These are phyloP conservation scores for Podarcis raffonei DNA, from an alignment of 2,113 vertebrate species.

Conservation along the genomic window DNA sequence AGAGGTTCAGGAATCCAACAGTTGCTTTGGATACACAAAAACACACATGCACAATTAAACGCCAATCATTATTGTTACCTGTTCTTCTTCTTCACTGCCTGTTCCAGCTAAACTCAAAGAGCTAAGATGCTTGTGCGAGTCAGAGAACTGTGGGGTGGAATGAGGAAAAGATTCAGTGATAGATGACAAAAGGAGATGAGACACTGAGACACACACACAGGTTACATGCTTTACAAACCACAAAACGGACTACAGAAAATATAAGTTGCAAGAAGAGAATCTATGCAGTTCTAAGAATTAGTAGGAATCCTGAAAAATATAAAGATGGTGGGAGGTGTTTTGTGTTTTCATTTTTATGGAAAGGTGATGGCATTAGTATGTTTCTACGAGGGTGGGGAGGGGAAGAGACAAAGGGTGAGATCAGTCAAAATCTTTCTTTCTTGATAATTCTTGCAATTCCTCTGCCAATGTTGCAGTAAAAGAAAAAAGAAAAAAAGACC, in stretches of 20 bases:
- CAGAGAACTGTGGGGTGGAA: slow-evolving; percentile 69
- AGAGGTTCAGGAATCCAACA: not conserved
- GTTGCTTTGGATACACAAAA: not conserved
- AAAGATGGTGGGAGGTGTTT: not conserved
- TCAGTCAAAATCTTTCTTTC: slow-evolving; percentile 5
- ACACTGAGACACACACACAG: not conserved
- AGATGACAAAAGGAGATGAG: slow-evolving; percentile 44
- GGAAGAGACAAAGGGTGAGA: not conserved
- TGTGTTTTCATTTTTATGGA: not conserved
- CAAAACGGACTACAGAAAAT: slow-evolving; percentile 36
- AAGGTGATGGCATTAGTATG: slow-evolving; percentile 20
- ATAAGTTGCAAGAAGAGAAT: not conserved
- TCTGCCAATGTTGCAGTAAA: not conserved
- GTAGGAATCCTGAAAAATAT: slow-evolving; percentile 45
- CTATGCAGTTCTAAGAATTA: slow-evolving; percentile 46
- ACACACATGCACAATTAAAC: slow-evolving; percentile 36
- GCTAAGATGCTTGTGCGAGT: slow-evolving; percentile 71
- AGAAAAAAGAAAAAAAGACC: too few species aligned
- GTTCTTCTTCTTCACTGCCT: slow-evolving; percentile 80
- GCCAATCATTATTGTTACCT: slow-evolving; percentile 56
- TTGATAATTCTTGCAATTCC: slow-evolving; percentile 27
- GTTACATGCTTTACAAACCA: slow-evolving; percentile 40
- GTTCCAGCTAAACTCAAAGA: slow-evolving; percentile 77
- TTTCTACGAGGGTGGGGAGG: not conserved
- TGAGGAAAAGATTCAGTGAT: slow-evolving; percentile 64